Conservation (phyloP, 2,113 vertebrate species). For the Clarias macrocephalus region DNA sequence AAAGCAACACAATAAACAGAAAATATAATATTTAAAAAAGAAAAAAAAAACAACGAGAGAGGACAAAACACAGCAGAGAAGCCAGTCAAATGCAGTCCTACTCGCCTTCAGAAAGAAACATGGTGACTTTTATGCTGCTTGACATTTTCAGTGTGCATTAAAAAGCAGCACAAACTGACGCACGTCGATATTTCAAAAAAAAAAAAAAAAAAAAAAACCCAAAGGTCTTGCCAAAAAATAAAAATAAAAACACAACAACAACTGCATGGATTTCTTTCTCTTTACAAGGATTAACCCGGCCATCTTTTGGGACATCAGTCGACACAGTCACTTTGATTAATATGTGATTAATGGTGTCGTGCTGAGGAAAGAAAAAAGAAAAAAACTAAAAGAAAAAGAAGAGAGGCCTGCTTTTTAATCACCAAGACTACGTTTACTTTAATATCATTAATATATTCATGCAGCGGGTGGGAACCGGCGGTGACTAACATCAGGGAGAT, state of each 20-base stretch:
- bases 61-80: not conserved
- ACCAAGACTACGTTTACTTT: slow-evolving; percentile 20
- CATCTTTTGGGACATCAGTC: not conserved
- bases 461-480: not conserved
- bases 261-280: not conserved
- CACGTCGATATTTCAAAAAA: slow-evolving; percentile 15
- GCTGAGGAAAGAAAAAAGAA: not conserved
- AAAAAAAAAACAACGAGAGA: slow-evolving; percentile 14
- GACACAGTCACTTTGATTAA: slow-evolving; percentile 18
- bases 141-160: slow-evolving; percentile 31
- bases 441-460: slow-evolving; percentile 38
- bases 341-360: slow-evolving; percentile 1
- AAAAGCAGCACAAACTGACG: slow-evolving; percentile 20
- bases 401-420: slow-evolving; percentile 20
- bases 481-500: not conserved
- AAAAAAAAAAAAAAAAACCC: not conserved
- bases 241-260: not conserved
- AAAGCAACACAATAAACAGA: slow-evolving; percentile 36
- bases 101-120: not conserved
- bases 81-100: slow-evolving; percentile 7
- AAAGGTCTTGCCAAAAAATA: not conserved
- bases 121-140: slow-evolving; percentile 20
- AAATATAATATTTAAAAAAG: slow-evolving; percentile 22
- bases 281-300: slow-evolving; percentile 10
- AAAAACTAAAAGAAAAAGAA: not conserved